Conservation (phyloP, 2,113 vertebrate genomes). For the Camelus dromedarius region DNA sequence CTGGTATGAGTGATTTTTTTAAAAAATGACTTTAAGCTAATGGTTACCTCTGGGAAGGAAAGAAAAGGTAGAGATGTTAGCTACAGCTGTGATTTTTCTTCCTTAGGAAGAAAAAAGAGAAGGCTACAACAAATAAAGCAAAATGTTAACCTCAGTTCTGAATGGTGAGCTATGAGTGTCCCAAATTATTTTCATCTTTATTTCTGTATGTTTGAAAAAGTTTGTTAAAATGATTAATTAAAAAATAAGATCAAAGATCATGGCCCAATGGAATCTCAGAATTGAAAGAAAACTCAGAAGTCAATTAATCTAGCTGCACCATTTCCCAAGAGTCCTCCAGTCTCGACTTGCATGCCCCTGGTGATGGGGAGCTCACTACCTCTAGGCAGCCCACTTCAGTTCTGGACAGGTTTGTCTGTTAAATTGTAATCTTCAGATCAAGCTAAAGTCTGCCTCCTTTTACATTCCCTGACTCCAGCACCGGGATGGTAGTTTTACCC, state of each 20-base stretch:
- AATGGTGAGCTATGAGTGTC: neutral
- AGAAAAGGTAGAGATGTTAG: neutral
- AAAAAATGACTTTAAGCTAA: neutral
- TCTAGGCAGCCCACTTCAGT: neutral
- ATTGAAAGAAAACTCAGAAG: neutral
- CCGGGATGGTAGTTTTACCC: neutral
- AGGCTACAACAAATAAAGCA: neutral
- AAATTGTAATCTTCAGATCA: neutral
- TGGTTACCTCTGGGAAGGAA: neutral
- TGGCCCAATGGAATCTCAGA: neutral
- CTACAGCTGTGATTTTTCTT: neutral
- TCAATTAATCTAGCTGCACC: neutral
- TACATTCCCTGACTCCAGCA: neutral
- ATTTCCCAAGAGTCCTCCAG: neutral
- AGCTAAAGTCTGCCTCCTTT: neutral
- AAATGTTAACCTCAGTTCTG: neutral
- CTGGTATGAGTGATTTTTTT: neutral
- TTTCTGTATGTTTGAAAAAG: neutral
- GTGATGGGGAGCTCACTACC: neutral
- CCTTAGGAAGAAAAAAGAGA: neutral
- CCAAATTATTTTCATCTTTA: neutral
- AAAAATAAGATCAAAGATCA: neutral
- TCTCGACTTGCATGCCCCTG: neutral
- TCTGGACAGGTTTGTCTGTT: neutral
- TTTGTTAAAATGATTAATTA: neutral